A percentile compares a stretch with the other conserved stretches of the same genome.
These are phyloP conservation scores for Varanus salvator DNA, from an alignment of 2,113 vertebrate species.

Conservation along the genomic window DNA sequence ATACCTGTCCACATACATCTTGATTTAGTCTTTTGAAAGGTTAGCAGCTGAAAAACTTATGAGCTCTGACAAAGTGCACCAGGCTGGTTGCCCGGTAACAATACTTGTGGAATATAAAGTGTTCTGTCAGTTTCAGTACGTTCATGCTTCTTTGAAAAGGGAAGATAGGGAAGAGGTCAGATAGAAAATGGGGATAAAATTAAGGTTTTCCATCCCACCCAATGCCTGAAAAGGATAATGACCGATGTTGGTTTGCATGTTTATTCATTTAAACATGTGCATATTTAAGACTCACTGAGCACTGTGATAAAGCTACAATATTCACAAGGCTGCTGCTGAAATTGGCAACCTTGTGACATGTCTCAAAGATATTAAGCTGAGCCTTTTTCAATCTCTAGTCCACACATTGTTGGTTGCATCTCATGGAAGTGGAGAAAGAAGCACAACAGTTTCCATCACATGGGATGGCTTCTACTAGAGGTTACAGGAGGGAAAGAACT, in stretches of 20 bases:
- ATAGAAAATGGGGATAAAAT: conserved; percentile 14
- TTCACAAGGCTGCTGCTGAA: neutral
- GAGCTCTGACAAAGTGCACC: conserved; percentile 50
- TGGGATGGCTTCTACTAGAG: neutral
- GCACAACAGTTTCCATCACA: neutral
- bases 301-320: neutral
- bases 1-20: conserved; percentile 29
- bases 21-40: conserved; percentile 55
- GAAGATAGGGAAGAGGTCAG: conserved; percentile 18
- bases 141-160: conserved; percentile 38
- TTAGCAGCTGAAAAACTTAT: conserved; percentile 58
- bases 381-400: neutral
- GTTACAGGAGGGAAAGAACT: neutral
- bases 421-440: neutral
- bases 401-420: neutral
- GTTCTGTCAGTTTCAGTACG: conserved; percentile 5
- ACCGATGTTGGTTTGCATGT: neutral
- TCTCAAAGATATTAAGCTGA: neutral
- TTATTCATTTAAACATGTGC: neutral
- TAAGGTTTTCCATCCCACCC: neutral
- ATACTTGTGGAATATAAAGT: conserved; percentile 54
- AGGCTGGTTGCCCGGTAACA: conserved; percentile 67
- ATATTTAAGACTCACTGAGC: neutral
- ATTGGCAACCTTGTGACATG: neutral
- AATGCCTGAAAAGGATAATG: neutral